Evolutionary conservation across 92 coral and sea anemone genomes (phyloP), one percentile per base, ranked within the genome.

Genomic region (Siderastrea radians): DNA sequence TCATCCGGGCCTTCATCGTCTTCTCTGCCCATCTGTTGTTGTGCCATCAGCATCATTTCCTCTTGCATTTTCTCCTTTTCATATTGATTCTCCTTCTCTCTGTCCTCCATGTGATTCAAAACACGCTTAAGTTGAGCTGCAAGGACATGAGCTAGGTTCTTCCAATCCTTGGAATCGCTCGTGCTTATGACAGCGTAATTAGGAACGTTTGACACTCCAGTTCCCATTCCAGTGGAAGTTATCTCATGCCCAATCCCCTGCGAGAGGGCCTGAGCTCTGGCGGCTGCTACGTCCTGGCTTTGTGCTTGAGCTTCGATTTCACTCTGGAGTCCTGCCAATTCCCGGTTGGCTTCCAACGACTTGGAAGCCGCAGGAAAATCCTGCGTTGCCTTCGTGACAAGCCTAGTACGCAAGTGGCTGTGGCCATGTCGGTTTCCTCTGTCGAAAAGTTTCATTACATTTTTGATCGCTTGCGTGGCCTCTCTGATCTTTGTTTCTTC

Each of bases 41-140:
- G 77, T 1, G 75, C 77, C 86, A 90, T 78, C 48, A 87, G 47
- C 61, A 77, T 78, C 66, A 75, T 84, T 7, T 84, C 68, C 45
- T 75, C 85, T 74, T 79, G 68, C 65, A 86, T 73, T 80, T 62
- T 82, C 17, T 45, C 87, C 65, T 91, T 84, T 43, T 90, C 90
- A 49, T 82, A 59, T 19, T 75, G 69, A 64, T 70, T 83, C 88
- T 87, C 82, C 72, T 63, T 83, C 81, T 93, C 72, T 69, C 93
- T 54, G 66, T 74, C 83, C 72, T 86, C 80, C 93, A 90, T 87
- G n/a, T 80, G 93, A 60, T 71, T 90, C 58, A 90, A 61, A 13
- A 86, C 90, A 6, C 11, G 74, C 60, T 83, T 84, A 2, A 90
- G 80, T 49, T 90, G 87, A 19, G 61, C 57, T 1, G 93, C 93